These are phyloP conservation scores for Cecropterus lyciades DNA, from an alignment of 1,140 invertebrate species.

Conservation along the genomic window DNA sequence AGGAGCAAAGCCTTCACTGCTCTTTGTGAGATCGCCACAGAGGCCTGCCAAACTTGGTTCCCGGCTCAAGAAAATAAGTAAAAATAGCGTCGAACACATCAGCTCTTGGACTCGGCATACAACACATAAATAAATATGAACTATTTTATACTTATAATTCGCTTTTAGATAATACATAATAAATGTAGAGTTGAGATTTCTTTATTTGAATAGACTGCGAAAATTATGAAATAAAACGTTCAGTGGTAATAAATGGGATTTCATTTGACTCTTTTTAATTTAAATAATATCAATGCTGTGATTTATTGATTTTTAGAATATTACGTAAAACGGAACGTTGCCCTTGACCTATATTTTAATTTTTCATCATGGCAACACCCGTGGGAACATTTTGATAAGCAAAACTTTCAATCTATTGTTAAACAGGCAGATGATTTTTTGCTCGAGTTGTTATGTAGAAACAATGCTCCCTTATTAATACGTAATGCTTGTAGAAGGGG, in stretches of 20 bases:
- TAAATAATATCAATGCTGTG: not conserved
- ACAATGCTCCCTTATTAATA: slow-evolving; percentile 38
- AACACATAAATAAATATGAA: no score
- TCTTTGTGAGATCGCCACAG: slow-evolving; percentile 91
- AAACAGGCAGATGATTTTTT: slow-evolving; percentile 52
- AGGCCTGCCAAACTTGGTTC: slow-evolving; percentile 92
- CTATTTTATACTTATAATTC: no score
- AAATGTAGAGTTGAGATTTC: no score
- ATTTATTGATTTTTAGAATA: slow-evolving; percentile 24
- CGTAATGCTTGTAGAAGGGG: slow-evolving; percentile 15
- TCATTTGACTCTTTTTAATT: not conserved
- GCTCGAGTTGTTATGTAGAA: slow-evolving; percentile 14
- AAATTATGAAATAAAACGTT: no score
- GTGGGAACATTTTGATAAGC: slow-evolving; percentile 61
- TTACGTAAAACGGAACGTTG: slow-evolving; percentile 44
- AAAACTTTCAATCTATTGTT: slow-evolving; percentile 51
- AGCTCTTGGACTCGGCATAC: no score
- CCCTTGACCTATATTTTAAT: slow-evolving; percentile 51
- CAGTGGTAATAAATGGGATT: not conserved
- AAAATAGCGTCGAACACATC: slow-evolving; percentile 24
- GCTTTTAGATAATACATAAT: no score
- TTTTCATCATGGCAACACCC: slow-evolving; percentile 58
- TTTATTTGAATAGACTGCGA: no score
- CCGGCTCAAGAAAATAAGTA: slow-evolving; percentile 83
- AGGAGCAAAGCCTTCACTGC: slow-evolving; percentile 88